phyloP scores from a whole-genome alignment of 2,797 vertebrate species.

The Phalloptychus januarius region DNA sequence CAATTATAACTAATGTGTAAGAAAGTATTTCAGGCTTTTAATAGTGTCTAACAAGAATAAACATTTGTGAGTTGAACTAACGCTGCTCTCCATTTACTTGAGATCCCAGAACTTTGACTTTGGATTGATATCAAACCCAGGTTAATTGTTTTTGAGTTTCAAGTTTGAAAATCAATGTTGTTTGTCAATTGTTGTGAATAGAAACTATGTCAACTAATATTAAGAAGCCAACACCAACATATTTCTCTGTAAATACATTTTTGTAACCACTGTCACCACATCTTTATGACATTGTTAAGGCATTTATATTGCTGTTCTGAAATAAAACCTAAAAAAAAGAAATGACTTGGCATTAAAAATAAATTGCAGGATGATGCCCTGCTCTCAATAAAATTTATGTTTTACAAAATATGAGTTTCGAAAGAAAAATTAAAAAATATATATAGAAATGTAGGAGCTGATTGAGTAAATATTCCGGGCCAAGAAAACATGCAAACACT shows the following conservation, averaged over 20 bases:
- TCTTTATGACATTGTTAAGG: too few species aligned
- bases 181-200: background rate
- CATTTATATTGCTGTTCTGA: background rate
- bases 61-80: background rate
- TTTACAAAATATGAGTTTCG: background rate
- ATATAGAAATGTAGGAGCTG: background rate
- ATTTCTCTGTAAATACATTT: background rate
- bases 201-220: background rate
- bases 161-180: background rate
- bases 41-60: background rate
- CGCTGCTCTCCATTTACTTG: background rate
- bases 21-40: background rate
- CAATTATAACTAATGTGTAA: background rate
- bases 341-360: background rate
- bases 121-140: background rate
- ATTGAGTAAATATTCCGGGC: background rate
- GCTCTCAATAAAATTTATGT: background rate
- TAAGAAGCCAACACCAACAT: background rate
- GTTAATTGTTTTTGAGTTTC: background rate
- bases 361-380: background rate
- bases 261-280: background rate
- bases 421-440: background rate
- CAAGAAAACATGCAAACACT: background rate
- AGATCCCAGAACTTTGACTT: background rate
- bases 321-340: background rate